Percentiles rank a stretch among this genome's conserved stretches.
These are phyloP conservation scores for Seira musarum DNA, from an alignment of 2,888 invertebrate species.

Conservation along the genomic window DNA sequence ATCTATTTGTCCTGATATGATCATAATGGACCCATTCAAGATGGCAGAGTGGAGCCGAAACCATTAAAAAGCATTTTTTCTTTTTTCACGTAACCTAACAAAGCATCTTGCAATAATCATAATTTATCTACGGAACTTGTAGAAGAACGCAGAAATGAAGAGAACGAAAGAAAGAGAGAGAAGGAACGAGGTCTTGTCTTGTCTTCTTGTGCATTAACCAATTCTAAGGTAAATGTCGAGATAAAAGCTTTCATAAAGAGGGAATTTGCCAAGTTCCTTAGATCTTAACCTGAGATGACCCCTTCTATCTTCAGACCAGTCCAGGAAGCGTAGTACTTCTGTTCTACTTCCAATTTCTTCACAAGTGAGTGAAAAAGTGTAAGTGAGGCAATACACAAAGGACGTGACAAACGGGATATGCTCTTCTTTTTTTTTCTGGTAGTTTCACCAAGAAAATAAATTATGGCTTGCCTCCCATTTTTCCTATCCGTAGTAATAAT, in stretches of 20 bases:
- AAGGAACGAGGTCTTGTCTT: not conserved
- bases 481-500: slow-evolving; percentile 24
- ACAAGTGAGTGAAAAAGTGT: not conserved
- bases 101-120: not conserved
- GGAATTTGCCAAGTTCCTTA: slow-evolving; percentile 28
- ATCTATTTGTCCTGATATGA: too few species aligned
- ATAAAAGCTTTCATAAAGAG: slow-evolving; percentile 22
- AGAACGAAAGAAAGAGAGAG: not conserved
- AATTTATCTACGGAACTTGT: slow-evolving; percentile 5
- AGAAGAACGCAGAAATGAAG: not conserved
- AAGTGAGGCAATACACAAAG: slow-evolving; percentile 28
- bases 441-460: slow-evolving; percentile 16
- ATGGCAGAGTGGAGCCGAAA: too few species aligned
- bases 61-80: too few species aligned
- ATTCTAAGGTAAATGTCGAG: slow-evolving; percentile 12
- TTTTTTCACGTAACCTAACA: too few species aligned
- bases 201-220: not conserved
- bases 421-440: not conserved
- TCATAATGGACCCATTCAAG: too few species aligned
- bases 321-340: not conserved
- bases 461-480: slow-evolving; percentile 23
- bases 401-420: slow-evolving; percentile 30
- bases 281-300: slow-evolving; percentile 34
- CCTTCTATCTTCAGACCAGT: not conserved
- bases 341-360: too few species aligned